These are phyloP conservation scores for Scolopax mira DNA, from an alignment of 2,113 vertebrate species.

Conservation along the genomic window DNA sequence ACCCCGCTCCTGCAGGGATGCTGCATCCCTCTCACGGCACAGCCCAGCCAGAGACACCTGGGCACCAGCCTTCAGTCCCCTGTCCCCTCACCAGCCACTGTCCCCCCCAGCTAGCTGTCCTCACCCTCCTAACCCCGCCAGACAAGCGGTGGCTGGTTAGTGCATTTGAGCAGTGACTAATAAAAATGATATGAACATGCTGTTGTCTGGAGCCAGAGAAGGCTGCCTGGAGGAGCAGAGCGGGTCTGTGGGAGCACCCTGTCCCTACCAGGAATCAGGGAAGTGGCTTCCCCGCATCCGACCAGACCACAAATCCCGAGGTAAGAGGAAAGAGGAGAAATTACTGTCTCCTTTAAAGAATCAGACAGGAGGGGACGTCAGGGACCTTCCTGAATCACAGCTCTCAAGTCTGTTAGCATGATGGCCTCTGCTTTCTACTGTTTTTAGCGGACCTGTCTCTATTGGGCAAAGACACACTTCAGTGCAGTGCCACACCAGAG, in stretches of 20 bases:
- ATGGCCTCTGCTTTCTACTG: not conserved
- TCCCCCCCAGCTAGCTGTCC: not conserved
- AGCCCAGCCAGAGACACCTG: not conserved
- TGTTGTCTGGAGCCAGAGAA: not conserved
- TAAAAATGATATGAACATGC: not conserved
- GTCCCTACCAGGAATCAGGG: not conserved
- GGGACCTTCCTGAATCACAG: not conserved
- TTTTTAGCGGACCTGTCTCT: not conserved
- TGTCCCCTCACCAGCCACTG: not conserved
- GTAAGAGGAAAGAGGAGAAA: not conserved
- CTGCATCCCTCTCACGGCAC: rapidly evolving
- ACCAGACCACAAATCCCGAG: not conserved
- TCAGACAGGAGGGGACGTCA: not conserved
- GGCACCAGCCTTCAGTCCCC: not conserved
- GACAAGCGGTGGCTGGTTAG: not conserved
- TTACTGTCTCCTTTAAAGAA: not conserved
- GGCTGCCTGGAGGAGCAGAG: not conserved
- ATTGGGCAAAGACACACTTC: not conserved
- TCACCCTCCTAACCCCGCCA: not conserved
- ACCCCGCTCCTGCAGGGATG: not conserved
- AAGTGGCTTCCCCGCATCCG: not conserved
- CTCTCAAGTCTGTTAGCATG: not conserved
- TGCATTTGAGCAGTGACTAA: not conserved
- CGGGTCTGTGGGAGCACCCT: not conserved
- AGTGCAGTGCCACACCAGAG: rapidly evolving